A percentile compares a stretch with the other conserved stretches of the same genome.
Conservation (phyloP, 2,888 invertebrate genomes). For the Globia sparganii region DNA sequence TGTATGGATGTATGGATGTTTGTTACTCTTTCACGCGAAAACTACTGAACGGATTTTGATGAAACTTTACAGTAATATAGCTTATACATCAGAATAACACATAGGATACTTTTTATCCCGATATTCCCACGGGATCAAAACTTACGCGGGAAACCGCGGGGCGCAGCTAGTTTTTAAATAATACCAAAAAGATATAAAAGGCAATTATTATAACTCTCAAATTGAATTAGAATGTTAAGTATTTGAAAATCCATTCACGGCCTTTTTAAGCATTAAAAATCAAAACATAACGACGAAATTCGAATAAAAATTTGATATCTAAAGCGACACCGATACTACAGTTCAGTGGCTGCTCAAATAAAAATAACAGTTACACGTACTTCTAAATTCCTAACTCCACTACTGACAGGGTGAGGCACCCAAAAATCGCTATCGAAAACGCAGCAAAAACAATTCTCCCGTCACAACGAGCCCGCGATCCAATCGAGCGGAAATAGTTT, state of each 20-base stretch:
- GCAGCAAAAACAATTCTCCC: slow-evolving; percentile 63
- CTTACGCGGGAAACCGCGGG: too few relatives aligned
- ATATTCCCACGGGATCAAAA: too few relatives aligned
- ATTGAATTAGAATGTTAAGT: background rate
- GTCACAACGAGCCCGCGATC: slow-evolving; percentile 43
- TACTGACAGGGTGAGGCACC: slow-evolving; percentile 55
- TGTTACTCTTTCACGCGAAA: too few relatives aligned
- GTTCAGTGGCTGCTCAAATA: slow-evolving; percentile 1
- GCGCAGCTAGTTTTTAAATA: background rate
- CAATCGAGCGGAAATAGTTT: slow-evolving; percentile 80
- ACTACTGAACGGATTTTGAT: too few relatives aligned
- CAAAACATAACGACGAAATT: too few relatives aligned
- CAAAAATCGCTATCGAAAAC: slow-evolving; percentile 54
- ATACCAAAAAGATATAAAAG: background rate
- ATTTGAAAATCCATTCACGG: background rate
- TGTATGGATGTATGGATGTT: too few relatives aligned
- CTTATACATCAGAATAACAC: too few relatives aligned
- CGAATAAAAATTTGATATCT: background rate
- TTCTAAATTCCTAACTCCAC: slow-evolving; percentile 37
- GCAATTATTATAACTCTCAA: background rate
- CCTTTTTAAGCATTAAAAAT: background rate
- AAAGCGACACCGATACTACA: background rate
- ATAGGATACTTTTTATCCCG: too few relatives aligned
- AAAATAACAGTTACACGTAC: slow-evolving; percentile 25
- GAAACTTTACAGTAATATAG: too few relatives aligned